phyloP scores from a whole-genome alignment of 2,113 vertebrate genomes.

The Osmerus eperlanus region DNA sequence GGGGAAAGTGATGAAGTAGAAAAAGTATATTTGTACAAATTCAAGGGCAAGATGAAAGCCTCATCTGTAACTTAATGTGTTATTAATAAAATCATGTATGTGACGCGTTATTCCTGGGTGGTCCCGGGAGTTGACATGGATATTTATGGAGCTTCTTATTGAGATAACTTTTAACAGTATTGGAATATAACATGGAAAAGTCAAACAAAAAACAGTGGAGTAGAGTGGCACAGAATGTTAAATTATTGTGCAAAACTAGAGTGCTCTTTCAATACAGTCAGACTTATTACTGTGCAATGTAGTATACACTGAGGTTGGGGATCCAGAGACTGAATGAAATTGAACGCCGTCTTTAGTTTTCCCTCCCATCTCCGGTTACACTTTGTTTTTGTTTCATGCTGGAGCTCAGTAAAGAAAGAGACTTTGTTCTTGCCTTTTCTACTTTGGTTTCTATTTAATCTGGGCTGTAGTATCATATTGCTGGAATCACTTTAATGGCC shows the following conservation, averaged over 20 bases:
- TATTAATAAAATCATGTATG: not conserved
- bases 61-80: constrained; percentile 12
- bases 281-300: constrained; percentile 47
- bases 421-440: constrained; percentile 13
- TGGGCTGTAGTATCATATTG: constrained; percentile 30
- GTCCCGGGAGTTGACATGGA: constrained; percentile 2
- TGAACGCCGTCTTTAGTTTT: constrained; percentile 22
- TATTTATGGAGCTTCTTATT: not conserved
- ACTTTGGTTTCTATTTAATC: constrained; percentile 27
- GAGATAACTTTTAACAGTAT: not conserved
- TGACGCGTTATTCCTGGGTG: constrained; percentile 2
- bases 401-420: constrained; percentile 4
- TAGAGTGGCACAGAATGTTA: not conserved
- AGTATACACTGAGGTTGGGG: constrained; percentile 31
- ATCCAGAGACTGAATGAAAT: not conserved
- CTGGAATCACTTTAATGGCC: constrained; percentile 37
- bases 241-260: not conserved
- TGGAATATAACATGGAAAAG: not conserved
- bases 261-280: constrained; percentile 22
- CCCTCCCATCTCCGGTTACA: constrained; percentile 24
- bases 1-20: not conserved
- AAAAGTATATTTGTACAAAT: constrained; percentile 14
- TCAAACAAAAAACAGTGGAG: not conserved
- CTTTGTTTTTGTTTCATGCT: constrained; percentile 27
- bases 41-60: not conserved